Base-by-base conservation (phyloP, 2,797 vertebrate genomes). In the Chromis chromis region DNA sequence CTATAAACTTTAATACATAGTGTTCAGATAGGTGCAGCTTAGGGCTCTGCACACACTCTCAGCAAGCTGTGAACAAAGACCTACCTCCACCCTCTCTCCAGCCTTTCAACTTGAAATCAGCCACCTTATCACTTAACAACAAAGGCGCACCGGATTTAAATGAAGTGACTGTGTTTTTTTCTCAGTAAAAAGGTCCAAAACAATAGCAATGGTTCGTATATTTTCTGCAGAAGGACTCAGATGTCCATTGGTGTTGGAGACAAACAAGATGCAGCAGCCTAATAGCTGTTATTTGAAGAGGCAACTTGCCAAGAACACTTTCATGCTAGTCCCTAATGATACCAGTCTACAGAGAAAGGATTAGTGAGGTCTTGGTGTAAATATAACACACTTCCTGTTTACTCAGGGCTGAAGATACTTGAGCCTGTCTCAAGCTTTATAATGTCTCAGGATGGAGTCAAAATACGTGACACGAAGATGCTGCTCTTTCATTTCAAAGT, bases 1-100 rank as follows among this genome's bases (percentile, higher is more conserved):
- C 84, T 90, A 77, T 82, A 90, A 88, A 92, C 91, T 87, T 93
- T 92, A 89, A 93, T 91, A 90, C 86, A 73, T 40, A 72, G 82
- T 88, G 88, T 91, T 94, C 80, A 92, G 88, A 92, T 89, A 93
- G 89, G 78, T 89, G 88, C 85, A 83, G 88, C 89, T 92, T 85
- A 79, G 84, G 91, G 89, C 86, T 89, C 82, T 71, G 76, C 78
- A 76, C 84, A 89, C 83, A 86, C 86, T 78, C 68, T 86, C 72
- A 81, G 88, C 86, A 89, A 87, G 83, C 81, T 62, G 60, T 71
- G 87, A 93, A 92, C 92, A 94, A 93, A 94, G 92, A 70, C 61
- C 62, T 76, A 88, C 85, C 86, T 88, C 84, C 86, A 89, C 88
- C 87, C 87, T 76, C 84, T 87, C 79, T 79, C 71, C 71, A 84